A percentile compares a stretch with the other conserved stretches of the same genome.
These are phyloP conservation scores for Priocnemis perturbator DNA, from an alignment of 2,888 invertebrate genomes.

Conservation along the genomic window DNA sequence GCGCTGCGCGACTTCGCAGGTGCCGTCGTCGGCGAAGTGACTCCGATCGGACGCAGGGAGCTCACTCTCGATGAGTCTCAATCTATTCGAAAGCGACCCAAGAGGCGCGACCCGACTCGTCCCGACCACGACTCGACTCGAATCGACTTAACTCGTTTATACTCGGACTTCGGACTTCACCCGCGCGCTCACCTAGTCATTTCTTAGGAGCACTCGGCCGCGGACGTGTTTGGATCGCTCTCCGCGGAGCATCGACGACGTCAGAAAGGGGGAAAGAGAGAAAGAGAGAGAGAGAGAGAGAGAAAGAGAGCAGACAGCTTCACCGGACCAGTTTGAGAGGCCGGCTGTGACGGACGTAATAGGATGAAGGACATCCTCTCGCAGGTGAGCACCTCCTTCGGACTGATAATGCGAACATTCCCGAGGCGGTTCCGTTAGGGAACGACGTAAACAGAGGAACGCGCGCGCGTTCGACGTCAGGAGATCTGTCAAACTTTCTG, in stretches of 20 bases:
- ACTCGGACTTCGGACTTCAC: background rate
- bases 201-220: slow-evolving; percentile 46
- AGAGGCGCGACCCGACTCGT: no score
- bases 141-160: slow-evolving; percentile 3
- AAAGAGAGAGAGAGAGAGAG: slow-evolving; percentile 26
- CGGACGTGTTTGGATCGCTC: slow-evolving; percentile 44
- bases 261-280: no score
- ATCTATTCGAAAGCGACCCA: no score
- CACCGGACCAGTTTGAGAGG: slow-evolving; percentile 30
- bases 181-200: slow-evolving; percentile 50
- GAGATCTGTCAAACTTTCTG: background rate
- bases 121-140: no score
- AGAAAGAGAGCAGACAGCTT: slow-evolving; percentile 1
- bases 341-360: slow-evolving; percentile 35
- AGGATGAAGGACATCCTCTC: slow-evolving; percentile 62
- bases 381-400: slow-evolving; percentile 55
- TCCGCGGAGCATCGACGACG: slow-evolving; percentile 13
- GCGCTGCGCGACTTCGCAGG: no score
- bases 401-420: slow-evolving; percentile 24
- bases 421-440: slow-evolving; percentile 24
- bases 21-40: no score
- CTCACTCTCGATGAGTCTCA: no score
- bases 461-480: background rate
- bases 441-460: slow-evolving; percentile 20
- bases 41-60: no score